phyloP scores from a whole-genome alignment of 2,113 vertebrate genomes.

The Xerus inauris region DNA sequence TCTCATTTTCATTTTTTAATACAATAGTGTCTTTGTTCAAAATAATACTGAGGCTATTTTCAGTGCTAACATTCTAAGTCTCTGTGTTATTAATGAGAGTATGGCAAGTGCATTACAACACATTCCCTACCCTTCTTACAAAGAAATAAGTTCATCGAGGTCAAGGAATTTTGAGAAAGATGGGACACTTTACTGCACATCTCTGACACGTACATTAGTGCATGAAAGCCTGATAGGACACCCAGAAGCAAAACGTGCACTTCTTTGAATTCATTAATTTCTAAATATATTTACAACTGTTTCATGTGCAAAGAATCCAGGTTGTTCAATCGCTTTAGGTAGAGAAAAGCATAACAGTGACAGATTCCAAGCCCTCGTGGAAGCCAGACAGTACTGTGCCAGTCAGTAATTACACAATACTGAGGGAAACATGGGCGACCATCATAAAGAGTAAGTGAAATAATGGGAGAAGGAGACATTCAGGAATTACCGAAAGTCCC shows the following conservation, averaged over 20 bases:
- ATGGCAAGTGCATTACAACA: not conserved
- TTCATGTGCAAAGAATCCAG: not conserved
- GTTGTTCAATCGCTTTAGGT: not conserved
- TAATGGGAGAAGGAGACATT: too few relatives aligned
- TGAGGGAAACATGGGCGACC: rapidly evolving
- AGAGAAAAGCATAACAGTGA: not conserved
- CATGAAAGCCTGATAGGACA: not conserved
- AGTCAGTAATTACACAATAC: rapidly evolving
- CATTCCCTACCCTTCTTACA: not conserved
- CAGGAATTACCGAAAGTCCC: rapidly evolving
- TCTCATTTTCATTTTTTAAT: not conserved
- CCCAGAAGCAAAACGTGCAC: not conserved
- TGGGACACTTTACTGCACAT: rapidly evolving
- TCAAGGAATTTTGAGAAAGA: not conserved
- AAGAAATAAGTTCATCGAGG: not conserved
- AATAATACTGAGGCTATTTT: not conserved
- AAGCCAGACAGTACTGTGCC: not conserved
- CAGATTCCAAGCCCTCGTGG: rapidly evolving
- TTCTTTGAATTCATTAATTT: not conserved
- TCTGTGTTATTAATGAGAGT: not conserved
- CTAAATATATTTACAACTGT: not conserved
- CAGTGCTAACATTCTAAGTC: not conserved
- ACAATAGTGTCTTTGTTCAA: not conserved
- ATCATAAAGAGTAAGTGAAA: not conserved
- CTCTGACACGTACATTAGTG: not conserved